Base-by-base conservation (phyloP, 2,797 vertebrate genomes). In the Bufotes viridis region DNA sequence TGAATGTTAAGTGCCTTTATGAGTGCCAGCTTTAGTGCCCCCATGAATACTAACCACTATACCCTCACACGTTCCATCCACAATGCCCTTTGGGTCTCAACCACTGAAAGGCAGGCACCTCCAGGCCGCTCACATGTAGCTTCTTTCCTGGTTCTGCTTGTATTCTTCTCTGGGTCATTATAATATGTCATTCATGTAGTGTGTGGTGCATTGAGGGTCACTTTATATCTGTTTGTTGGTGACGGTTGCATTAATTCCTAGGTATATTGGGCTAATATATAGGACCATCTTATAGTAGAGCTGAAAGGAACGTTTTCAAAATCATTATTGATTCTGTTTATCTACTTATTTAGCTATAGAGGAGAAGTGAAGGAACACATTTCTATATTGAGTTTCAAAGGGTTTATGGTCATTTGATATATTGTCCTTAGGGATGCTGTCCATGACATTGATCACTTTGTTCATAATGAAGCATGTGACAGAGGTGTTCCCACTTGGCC, bases 381-480 rank as follows among this genome's bases (percentile, higher is more conserved):
- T 69, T 51, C 53, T 53, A 26, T 75, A 81, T 80, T 69, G 14
- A 22, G 17, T 86, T 89, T 86, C 88, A 86, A 86, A 86, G 88
- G 49, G 60, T 58, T 78, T 26, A 86, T 86, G 78, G 29, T 75
- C 53, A 89, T 82, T 86, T 86, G 70, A 49, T 89, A 63, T 55
- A 82, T 67, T 82, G 60, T 75, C 78, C 78, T 69, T 81, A 69
- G 70, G 79, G 83, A 82, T 82, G 70, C 26, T 67, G 2, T 78
- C 49, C 29, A 86, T 82, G 70, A 86, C 78, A 86, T 57, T 78
- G 78, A 85, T 85, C 83, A 81, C 57, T 76, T 82, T 81, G 60
- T 53, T 81, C 67, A 72, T 81, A 67, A 81, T 65, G 70, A 65
- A 57, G 80, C 42, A 58, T 82, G 57, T 67, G 74, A 84, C 63